Base-by-base conservation (phyloP, 2,113 vertebrate species). In the Pelecanoides urinatrix region DNA sequence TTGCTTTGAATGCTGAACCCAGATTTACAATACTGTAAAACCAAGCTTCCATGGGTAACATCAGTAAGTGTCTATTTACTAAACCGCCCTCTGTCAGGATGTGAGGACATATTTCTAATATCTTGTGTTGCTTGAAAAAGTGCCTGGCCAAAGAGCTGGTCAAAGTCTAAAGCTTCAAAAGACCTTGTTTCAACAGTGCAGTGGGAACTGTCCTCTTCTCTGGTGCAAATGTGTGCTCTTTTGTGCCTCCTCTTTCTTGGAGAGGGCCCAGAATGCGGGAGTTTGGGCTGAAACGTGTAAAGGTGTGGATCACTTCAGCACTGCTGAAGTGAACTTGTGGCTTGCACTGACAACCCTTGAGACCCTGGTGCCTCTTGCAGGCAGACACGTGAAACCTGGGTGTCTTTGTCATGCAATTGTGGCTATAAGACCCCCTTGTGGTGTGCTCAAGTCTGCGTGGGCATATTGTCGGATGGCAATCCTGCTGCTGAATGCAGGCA, bases 211-310 rank as follows among this genome's bases (percentile, higher is more conserved):
- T 18, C 44, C 10, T 79, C 11, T 42, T 78, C 27, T 11, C 34
- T 18, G 3, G 3, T 40, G 26, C 25, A 65, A 65, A 42, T 3
- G 1, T 16, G 5, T 1, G 2, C 13, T 19, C 16, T 26, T 81
- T 42, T 52, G 2, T 17, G 6, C 40, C 26, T 83, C 10, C 10
- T 40, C 10, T 42, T 65, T 45, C 59, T n/a, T 22, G 44, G 47
- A 74, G 50, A 50, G 5, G 26, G 11, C 2, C 56, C 44, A 30
- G 45, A 40, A 9, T 13, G 11, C 1, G 2, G 12, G 27, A 89
- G 7, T n/a, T 44, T 53, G 26, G 13, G 26, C 20, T 68, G 47
- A 89, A 92, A 49, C 0, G 5, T 13, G 6, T 27, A 15, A 27
- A 56, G 11, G 2, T n/a, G 6, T 50, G 22, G 14, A 36, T 22